Base-by-base conservation (phyloP, 1,140 invertebrate genomes). In the Hylaeus volcanicus region DNA sequence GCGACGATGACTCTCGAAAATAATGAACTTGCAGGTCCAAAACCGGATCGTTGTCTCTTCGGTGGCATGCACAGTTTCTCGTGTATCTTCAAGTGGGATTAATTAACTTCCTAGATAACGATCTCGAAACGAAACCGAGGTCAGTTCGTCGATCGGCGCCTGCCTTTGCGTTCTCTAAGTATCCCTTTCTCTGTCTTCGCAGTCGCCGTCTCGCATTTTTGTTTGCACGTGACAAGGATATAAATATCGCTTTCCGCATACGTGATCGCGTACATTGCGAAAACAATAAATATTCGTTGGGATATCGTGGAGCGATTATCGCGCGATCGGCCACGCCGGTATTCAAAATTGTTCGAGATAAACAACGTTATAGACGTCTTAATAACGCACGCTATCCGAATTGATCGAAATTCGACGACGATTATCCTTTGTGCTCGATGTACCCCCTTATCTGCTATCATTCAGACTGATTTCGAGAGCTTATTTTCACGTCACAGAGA, bases 61-160 rank as follows among this genome's bases (percentile, higher is more conserved):
- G 64, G 66, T 76, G 76, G 69, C 78, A 66, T 45, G 82, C 72
- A 75, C 78, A 81, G 82, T 88, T 86, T 86, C 87, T 85, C 88
- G 63, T 84, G 83, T 68, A 80, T 82, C 85, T 84, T 82, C 55
- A 68, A 68, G 37, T 86, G 85, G 83, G 75, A 90, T 88, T 88
- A 90, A 90, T 90, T 89, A 90, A 84, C 89, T 82, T 81, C 61
- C 61, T 48, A 74, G 87, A 90, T 88, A 88, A 84, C 53, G n/a
- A 89, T 84, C 84, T 82, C 77, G 78, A 84, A 83, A 81, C 61
- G 74, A 70, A 66, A 81, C 83, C 66, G 77, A 86, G 88, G 74
- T 81, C 82, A 76, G 75, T 78, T 74, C 53, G 65, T 64, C 73
- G 80, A 82, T 71, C 69, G 26, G 26, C 26, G 26, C 6, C 14